A percentile compares a stretch with the other conserved stretches of the same genome.
phyloP scores from a whole-genome alignment of 1,140 invertebrate genomes.

The Caenorhabditis latens region DNA sequence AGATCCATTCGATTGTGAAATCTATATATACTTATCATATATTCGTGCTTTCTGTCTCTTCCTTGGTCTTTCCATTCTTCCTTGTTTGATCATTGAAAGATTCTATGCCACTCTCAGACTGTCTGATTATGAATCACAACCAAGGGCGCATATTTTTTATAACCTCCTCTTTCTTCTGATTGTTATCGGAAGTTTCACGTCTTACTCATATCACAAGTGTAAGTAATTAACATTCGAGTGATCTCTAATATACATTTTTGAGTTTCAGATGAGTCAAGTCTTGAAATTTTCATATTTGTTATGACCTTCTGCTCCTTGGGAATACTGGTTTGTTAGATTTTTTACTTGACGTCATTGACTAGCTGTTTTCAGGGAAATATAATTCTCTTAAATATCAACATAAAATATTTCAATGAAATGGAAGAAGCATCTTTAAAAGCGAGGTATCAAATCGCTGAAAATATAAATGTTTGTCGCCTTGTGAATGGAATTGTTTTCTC shows the following conservation, averaged over 20 bases:
- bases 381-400: neutral
- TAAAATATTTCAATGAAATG: neutral
- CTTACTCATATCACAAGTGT: conserved; percentile 14
- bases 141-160: neutral
- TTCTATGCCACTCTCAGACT: neutral
- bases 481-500: conserved; percentile 19
- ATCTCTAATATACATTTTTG: neutral
- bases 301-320: neutral
- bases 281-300: neutral
- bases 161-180: neutral
- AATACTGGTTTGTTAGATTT: neutral
- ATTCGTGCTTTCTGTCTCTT: conserved; percentile 15
- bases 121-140: conserved; percentile 16
- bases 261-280: conserved; percentile 21
- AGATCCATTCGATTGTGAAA: neutral
- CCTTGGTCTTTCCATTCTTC: conserved; percentile 2
- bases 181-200: neutral
- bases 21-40: neutral
- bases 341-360: neutral
- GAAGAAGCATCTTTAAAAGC: neutral
- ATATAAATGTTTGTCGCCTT: conserved; percentile 8
- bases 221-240: neutral
- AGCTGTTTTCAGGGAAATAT: conserved; percentile 10
- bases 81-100: neutral
- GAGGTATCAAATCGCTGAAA: conserved; percentile 30